Evolutionary conservation across 1,140 invertebrate species (phyloP).

Genomic region (Druon quercuslanigerum): DNA sequence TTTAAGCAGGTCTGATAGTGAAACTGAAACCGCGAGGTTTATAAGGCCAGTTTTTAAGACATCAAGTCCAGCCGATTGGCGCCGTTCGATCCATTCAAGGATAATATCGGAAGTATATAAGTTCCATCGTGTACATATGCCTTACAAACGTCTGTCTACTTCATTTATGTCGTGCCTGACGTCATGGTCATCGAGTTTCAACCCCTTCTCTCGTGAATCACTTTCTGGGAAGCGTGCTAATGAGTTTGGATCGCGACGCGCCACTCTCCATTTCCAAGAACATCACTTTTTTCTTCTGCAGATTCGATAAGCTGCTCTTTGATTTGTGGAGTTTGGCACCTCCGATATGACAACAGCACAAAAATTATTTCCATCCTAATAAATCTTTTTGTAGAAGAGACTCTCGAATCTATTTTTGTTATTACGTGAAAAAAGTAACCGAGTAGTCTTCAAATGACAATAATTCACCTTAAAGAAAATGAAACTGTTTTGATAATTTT

Average conservation of each 20-base stretch:
- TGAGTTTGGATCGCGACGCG: conserved; percentile 35
- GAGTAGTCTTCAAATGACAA: no score
- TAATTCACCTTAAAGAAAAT: no score
- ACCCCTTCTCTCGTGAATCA: conserved; percentile 41
- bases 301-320: no score
- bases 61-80: conserved; percentile 37
- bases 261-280: conserved; percentile 17
- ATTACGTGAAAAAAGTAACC: no score
- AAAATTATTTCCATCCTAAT: no score
- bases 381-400: no score
- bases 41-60: conserved; percentile 32
- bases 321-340: no score
- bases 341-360: no score
- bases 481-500: no score
- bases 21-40: conserved; percentile 1
- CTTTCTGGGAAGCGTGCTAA: conserved; percentile 40
- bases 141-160: conserved; percentile 25
- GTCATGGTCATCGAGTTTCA: conserved; percentile 37
- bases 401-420: no score
- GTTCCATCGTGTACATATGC: conserved; percentile 35
- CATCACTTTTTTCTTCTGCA: conserved; percentile 28
- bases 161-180: conserved; percentile 26
- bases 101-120: conserved; percentile 38
- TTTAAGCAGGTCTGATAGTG: neutral
- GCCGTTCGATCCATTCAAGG: conserved; percentile 40